phyloP scores from a whole-genome alignment of 2,888 invertebrate species.

The Stenotaenia linearis region DNA sequence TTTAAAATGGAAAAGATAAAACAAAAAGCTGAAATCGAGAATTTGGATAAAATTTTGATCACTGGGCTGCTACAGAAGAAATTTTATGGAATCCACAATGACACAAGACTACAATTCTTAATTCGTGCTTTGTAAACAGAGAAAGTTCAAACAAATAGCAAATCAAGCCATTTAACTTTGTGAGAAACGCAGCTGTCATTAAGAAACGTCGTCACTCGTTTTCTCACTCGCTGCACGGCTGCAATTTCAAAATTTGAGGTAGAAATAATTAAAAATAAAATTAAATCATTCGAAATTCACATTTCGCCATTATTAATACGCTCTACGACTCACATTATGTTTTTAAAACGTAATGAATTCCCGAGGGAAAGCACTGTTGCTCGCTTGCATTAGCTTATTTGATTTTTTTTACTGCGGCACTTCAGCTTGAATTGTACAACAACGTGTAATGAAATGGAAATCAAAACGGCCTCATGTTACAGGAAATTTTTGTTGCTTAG shows the following conservation, averaged over 20 bases:
- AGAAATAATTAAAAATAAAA: background rate
- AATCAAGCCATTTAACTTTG: too few species aligned
- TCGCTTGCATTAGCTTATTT: background rate
- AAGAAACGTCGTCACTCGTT: background rate
- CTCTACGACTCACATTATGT: background rate
- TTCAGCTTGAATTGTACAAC: conserved; percentile 6
- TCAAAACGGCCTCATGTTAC: conserved; percentile 8
- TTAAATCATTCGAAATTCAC: background rate
- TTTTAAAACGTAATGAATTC: background rate
- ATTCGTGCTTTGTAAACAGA: too few species aligned
- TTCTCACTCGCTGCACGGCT: background rate
- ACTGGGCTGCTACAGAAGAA: too few species aligned
- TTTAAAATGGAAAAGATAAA: too few species aligned
- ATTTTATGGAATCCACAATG: too few species aligned
- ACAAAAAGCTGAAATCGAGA: too few species aligned
- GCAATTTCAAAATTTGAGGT: background rate
- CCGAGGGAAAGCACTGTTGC: background rate
- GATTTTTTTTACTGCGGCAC: background rate
- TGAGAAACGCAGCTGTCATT: background rate
- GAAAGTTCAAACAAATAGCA: too few species aligned
- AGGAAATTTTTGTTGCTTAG: conserved; percentile 26
- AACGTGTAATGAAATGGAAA: conserved; percentile 26
- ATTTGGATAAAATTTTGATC: too few species aligned
- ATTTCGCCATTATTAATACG: background rate
- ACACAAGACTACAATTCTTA: too few species aligned